Conservation (phyloP, 2,888 invertebrate species). For the Rotaria magnacalcarata region DNA sequence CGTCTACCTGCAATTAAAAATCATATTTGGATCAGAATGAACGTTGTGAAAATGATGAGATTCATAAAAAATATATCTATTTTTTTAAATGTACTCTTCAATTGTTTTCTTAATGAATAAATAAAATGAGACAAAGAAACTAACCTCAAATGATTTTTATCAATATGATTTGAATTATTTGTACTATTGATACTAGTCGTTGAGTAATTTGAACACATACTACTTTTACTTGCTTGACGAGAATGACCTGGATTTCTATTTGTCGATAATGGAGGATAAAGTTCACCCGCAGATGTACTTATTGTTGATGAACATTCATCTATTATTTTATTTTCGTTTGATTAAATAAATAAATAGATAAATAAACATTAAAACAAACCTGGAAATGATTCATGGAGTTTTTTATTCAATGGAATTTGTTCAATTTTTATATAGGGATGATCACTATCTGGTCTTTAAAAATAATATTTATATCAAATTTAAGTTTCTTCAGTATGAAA, state of each 20-base stretch:
- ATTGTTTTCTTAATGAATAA: no score
- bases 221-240: slow-evolving; percentile 34
- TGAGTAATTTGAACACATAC: slow-evolving; percentile 6
- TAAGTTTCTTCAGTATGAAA: no score
- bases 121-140: background rate
- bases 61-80: background rate
- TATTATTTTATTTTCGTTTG: background rate
- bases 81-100: background rate
- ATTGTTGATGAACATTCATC: background rate
- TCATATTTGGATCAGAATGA: slow-evolving; percentile 16
- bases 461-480: no score
- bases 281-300: background rate
- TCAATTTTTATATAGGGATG: background rate
- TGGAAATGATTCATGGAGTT: background rate
- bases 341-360: background rate
- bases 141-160: background rate
- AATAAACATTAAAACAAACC: background rate
- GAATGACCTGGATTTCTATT: background rate
- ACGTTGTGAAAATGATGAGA: slow-evolving; percentile 9
- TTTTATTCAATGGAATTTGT: background rate
- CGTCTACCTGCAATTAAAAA: background rate
- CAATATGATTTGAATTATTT: background rate
- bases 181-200: background rate
- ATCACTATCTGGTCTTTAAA: background rate
- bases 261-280: background rate